Conservation (phyloP, 2,888 invertebrate species). For the Meiosimyza decipiens region DNA sequence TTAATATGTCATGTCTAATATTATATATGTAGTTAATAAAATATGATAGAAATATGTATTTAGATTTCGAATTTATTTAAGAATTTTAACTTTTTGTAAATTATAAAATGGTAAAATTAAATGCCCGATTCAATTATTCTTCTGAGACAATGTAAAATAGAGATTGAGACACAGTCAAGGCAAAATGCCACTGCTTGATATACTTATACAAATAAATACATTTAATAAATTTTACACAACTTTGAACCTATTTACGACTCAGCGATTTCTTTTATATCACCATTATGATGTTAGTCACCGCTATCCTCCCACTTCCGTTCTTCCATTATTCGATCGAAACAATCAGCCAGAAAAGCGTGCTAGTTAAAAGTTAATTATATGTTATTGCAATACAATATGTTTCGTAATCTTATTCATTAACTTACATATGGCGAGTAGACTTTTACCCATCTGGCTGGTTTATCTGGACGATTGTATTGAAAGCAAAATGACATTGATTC, state of each 20-base stretch:
- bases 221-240: conserved; percentile 29
- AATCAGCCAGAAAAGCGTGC: conserved; percentile 73
- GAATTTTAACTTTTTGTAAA: conserved; percentile 13
- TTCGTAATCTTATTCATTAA: conserved; percentile 47
- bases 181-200: not conserved
- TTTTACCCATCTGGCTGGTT: conserved; percentile 85
- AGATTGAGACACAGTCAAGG: too few relatives aligned
- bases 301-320: conserved; percentile 88
- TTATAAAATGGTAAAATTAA: not conserved
- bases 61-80: conserved; percentile 14
- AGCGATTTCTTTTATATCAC: conserved; percentile 24
- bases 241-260: conserved; percentile 20
- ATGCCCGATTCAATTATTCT: too few relatives aligned
- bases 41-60: conserved; percentile 23
- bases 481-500: conserved; percentile 92
- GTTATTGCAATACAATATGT: not conserved
- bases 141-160: too few relatives aligned
- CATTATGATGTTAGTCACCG: conserved; percentile 74
- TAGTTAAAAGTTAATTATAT: conserved; percentile 41
- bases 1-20: not conserved
- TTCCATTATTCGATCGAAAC: conserved; percentile 95
- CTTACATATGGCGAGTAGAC: conserved; percentile 90
- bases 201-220: conserved; percentile 27
- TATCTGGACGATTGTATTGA: conserved; percentile 83
- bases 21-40: conserved; percentile 21